Percentiles rank a stretch among this genome's conserved stretches.
Evolutionary conservation across 2,113 vertebrate genomes (phyloP).

Genomic region (Heteronetta atricapilla): DNA sequence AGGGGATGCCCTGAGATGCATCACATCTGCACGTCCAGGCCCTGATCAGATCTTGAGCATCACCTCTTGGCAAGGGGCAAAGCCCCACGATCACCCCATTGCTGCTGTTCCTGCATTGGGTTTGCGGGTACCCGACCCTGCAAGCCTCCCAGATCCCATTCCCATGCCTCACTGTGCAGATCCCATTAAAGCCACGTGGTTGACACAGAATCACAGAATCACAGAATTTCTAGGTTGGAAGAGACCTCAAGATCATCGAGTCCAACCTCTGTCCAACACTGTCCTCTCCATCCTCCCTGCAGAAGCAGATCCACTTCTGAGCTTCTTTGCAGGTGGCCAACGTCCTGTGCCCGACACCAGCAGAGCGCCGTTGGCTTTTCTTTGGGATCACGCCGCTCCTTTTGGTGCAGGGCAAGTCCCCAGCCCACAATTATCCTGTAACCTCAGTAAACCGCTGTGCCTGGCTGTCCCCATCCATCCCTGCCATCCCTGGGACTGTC

Average conservation of each 20-base stretch:
- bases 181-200: fast-evolving
- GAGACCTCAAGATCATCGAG: no score
- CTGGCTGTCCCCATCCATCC: not conserved
- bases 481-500: not conserved
- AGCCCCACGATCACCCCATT: fast-evolving
- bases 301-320: not conserved
- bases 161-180: fast-evolving
- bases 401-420: not conserved
- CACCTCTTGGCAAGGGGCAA: not conserved
- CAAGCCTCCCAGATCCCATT: not conserved
- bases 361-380: not conserved
- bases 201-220: no score
- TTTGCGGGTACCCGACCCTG: not conserved
- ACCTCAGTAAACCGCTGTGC: fast-evolving
- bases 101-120: fast-evolving
- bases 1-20: fast-evolving
- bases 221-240: no score
- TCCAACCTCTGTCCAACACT: no score
- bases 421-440: not conserved
- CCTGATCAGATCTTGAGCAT: not conserved
- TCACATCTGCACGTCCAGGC: not conserved
- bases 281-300: not conserved
- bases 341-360: not conserved
- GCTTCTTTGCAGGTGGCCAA: not conserved
- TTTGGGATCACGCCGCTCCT: not conserved